These are phyloP conservation scores for Amphiduros pacificus DNA, from an alignment of 2,888 invertebrate genomes.

Conservation along the genomic window DNA sequence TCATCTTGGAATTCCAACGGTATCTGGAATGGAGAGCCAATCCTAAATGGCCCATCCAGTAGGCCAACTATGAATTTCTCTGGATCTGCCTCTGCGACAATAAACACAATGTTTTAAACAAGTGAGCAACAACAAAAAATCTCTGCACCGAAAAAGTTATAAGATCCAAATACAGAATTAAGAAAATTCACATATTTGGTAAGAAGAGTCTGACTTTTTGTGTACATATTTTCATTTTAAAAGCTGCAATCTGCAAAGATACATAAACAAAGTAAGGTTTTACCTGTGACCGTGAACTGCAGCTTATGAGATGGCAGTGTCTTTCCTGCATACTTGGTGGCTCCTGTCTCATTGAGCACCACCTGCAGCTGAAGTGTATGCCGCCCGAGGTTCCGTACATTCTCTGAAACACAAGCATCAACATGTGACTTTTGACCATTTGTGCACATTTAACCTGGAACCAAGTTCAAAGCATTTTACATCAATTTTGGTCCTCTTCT, in stretches of 20 bases:
- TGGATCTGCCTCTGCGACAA: conserved; percentile 52
- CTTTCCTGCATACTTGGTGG: conserved; percentile 46
- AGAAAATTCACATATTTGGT: too few species aligned
- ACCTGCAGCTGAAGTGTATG: conserved; percentile 53
- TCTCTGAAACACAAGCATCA: conserved; percentile 40
- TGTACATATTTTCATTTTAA: too few species aligned
- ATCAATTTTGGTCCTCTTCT: too few species aligned
- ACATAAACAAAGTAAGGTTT: too few species aligned
- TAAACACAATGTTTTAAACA: too few species aligned
- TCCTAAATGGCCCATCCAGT: conserved; percentile 56
- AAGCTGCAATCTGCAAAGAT: too few species aligned
- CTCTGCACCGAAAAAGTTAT: too few species aligned
- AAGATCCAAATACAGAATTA: too few species aligned
- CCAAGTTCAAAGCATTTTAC: too few species aligned
- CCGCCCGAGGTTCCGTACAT: conserved; percentile 51
- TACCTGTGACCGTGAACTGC: conserved; percentile 52
- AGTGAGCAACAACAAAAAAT: too few species aligned
- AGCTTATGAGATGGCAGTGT: conserved; percentile 50
- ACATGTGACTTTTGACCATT: neutral
- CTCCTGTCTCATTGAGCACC: conserved; percentile 54
- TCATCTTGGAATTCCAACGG: conserved; percentile 57
- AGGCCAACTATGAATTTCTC: conserved; percentile 54
- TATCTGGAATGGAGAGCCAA: conserved; percentile 55
- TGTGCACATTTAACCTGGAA: neutral
- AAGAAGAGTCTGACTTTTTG: too few species aligned